Evolutionary conservation across 2,888 invertebrate species (phyloP), one percentile per base, ranked within the genome.

Genomic region (Petrolisthes manimaculis): DNA sequence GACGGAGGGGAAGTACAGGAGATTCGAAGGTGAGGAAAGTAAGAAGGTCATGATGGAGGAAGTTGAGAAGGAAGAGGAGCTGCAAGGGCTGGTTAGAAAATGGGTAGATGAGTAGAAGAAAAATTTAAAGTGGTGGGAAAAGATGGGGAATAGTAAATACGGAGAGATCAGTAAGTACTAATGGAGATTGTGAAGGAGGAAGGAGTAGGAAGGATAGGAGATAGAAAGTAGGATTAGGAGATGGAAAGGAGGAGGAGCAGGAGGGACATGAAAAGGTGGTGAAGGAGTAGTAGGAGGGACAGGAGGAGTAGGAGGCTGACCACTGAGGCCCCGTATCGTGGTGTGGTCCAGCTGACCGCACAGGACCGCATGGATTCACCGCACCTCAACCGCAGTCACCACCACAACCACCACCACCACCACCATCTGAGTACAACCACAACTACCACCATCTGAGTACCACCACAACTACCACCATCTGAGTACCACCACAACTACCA

Each of bases 351-450:
- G 9, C 84, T 51, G 84, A 84, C 84, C 84, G 75, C 84, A 83
- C n/a, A 18, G 21, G 83, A 83, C 14, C 83, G 55, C 83, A 84
- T 75, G 83, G 83, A 83, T 84, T 55, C 84, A 84, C 84, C 84
- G 75, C 84, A 53, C 12, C 55, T 21, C 74, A n/a, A 56, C 84
- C 84, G 75, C 74, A 21, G 37, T 56, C 84, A 74, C 81, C 75
- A 54, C 75, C 75, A 21, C 8, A 82, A 74, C 84, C 75, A 24
- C 75, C 74, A 67, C 56, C 24, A 61, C 61, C 21, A 37, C n/a
- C 61, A 61, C 61, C 61, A 61, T 61, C 61, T 6, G 61, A 61
- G 61, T 14, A 61, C 61, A 61, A 61, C 61, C 61, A 61, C 61
- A 6, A 61, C 14, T 14, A 61, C 61, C 6, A 61, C 61, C 14